Evolutionary conservation across 2,797 vertebrate species (phyloP).

Genomic region (Clarias fuscus): DNA sequence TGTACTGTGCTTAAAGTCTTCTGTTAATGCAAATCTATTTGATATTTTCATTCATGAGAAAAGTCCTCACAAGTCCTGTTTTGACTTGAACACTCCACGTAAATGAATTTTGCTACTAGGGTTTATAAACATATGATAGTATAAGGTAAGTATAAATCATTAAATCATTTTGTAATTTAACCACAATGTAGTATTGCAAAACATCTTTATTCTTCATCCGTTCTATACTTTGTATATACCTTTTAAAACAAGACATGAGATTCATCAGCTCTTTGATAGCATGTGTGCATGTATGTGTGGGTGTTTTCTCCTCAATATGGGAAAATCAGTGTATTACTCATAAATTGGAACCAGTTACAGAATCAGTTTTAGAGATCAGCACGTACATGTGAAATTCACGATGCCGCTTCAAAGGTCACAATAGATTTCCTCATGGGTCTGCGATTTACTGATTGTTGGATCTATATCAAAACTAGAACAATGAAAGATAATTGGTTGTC

Average conservation of each 20-base stretch:
- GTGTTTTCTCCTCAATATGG: not conserved
- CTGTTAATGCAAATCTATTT: no score
- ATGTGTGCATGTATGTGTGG: not conserved
- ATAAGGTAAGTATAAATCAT: not conserved
- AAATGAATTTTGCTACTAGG: not conserved
- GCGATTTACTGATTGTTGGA: not conserved
- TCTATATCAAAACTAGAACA: not conserved
- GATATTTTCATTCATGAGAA: no score
- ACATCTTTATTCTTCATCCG: not conserved
- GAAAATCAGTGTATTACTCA: not conserved
- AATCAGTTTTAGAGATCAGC: slow-evolving; percentile 5
- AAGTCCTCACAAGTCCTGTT: no score
- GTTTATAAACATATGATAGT: not conserved
- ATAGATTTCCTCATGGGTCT: not conserved
- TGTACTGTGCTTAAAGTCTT: no score
- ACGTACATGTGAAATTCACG: slow-evolving; percentile 16
- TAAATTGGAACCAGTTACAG: not conserved
- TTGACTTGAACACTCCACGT: no score
- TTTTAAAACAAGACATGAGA: not conserved
- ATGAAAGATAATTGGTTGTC: not conserved
- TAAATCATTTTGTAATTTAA: not conserved
- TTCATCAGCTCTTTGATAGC: not conserved
- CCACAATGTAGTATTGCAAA: not conserved
- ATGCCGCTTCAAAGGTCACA: not conserved
- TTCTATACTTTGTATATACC: not conserved